A percentile compares a stretch with the other conserved stretches of the same genome.
Evolutionary conservation across 1,140 invertebrate genomes (phyloP).

Genomic region (Odontomachus brunneus): DNA sequence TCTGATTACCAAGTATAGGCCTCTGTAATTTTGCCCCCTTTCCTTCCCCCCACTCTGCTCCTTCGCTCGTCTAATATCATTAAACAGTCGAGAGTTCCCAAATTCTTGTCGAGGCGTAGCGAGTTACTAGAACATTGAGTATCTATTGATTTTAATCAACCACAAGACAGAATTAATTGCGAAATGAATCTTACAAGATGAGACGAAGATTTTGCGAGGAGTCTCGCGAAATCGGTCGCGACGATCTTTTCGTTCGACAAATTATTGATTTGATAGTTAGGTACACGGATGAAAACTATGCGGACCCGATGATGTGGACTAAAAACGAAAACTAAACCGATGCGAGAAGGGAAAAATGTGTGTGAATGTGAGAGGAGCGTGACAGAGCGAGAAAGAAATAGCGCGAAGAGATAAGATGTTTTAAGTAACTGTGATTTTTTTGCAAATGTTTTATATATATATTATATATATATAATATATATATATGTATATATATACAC

Average conservation of each 20-base stretch:
- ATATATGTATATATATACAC: slow-evolving; percentile 76
- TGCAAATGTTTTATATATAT: slow-evolving; percentile 78
- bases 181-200: background rate
- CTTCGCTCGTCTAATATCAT: too few species aligned
- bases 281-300: slow-evolving; percentile 11
- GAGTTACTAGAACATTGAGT: slow-evolving; percentile 7
- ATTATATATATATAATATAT: slow-evolving; percentile 78
- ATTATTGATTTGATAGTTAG: slow-evolving; percentile 24
- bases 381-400: background rate
- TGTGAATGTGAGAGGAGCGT: background rate
- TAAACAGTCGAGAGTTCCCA: too few species aligned
- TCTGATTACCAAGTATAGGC: background rate
- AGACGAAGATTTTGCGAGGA: background rate
- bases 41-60: too few species aligned
- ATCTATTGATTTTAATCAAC: background rate
- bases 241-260: slow-evolving; percentile 16
- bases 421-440: slow-evolving; percentile 84
- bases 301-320: slow-evolving; percentile 7
- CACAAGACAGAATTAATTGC: slow-evolving; percentile 1
- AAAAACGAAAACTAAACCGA: background rate
- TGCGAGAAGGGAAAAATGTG: background rate
- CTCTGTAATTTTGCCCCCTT: too few species aligned
- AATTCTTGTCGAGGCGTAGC: too few species aligned
- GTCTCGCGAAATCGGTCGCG: slow-evolving; percentile 13
- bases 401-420: slow-evolving; percentile 68